Base-by-base conservation (phyloP, 2,113 vertebrate genomes). In the Amia ocellicauda region DNA sequence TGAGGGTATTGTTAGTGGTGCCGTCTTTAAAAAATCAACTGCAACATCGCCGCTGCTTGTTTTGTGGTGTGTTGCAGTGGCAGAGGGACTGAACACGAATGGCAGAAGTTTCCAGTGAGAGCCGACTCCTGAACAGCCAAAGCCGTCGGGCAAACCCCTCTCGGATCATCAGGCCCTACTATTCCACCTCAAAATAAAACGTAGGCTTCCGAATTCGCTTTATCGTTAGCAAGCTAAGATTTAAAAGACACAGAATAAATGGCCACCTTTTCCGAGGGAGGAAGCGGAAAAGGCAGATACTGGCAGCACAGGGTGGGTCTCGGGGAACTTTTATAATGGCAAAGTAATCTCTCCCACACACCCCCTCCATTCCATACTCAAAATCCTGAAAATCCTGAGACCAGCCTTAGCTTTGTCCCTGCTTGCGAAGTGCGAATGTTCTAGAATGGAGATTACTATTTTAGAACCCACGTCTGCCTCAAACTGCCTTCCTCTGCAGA, bases 91-190 rank as follows among this genome's bases (percentile, higher is more conserved):
- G 53, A 29, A 31, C 23, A 9, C 11, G 29, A 28, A 10, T 17
- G 26, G 27, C 7, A 56, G 53, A 56, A 56, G 53, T 56, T 56
- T 56, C n/a, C 26, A 31, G 8, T n/a, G n/a, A 56, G 26, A 56
- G 27, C 7, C 7, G 53, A 29, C 2, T 31, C n/a, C 11, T 16
- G 53, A 28, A 13, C 5, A 29, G 4, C 2, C 52, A 3, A 28
- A 24, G 1, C 16, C 29, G 4, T 17, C 53, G 4, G 22, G 17
- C 3, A 27, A 26, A 51, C 20, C 2, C 2, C 3, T 51, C 24
- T 23, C 3, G 13, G 49, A 8, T 51, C 5, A 26, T 24, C 51
- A 53, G 49, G 49, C 24, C 10, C 13, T 7, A 53, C 23, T 26
- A 53, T 24, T 16, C 49, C 2, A 23, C 24, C 24, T 51, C 7